Conservation (phyloP, 2,797 vertebrate genomes). For the Chromis chromis region DNA sequence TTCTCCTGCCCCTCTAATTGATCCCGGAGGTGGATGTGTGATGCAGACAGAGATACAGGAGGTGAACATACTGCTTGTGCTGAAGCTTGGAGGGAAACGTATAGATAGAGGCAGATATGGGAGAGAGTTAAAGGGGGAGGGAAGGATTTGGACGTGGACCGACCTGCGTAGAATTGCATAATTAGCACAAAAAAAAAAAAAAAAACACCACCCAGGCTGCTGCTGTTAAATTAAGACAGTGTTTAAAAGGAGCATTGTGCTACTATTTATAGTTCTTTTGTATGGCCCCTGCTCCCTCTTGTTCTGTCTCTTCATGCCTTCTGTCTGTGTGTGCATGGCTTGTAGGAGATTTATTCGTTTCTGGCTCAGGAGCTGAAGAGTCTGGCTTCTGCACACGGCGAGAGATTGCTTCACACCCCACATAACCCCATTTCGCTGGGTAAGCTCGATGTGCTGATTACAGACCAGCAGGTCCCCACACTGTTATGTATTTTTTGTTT, state of each 20-base stretch:
- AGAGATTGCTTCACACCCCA: constrained; percentile 91
- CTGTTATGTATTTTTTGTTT: not conserved
- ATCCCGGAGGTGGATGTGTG: constrained; percentile 57
- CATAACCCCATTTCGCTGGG: constrained; percentile 97
- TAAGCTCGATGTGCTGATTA: constrained; percentile 70
- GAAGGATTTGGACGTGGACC: constrained; percentile 4
- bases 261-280: constrained; percentile 76
- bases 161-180: constrained; percentile 55
- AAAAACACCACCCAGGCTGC: constrained; percentile 20
- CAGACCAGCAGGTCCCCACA: not conserved
- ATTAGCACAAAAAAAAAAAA: constrained; percentile 62
- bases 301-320: constrained; percentile 25
- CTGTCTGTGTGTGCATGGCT: constrained; percentile 74
- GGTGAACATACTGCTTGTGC: constrained; percentile 6
- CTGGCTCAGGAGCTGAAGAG: constrained; percentile 91
- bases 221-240: constrained; percentile 59
- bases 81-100: constrained; percentile 10
- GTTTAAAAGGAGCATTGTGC: constrained; percentile 31
- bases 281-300: constrained; percentile 11
- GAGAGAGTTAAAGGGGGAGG: not conserved
- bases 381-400: constrained; percentile 88
- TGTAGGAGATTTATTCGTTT: constrained; percentile 92
- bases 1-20: constrained; percentile 54
- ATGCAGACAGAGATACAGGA: constrained; percentile 20
- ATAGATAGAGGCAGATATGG: not conserved